Base-by-base conservation (phyloP, 2,888 invertebrate genomes). In the Drosophila limbata region DNA sequence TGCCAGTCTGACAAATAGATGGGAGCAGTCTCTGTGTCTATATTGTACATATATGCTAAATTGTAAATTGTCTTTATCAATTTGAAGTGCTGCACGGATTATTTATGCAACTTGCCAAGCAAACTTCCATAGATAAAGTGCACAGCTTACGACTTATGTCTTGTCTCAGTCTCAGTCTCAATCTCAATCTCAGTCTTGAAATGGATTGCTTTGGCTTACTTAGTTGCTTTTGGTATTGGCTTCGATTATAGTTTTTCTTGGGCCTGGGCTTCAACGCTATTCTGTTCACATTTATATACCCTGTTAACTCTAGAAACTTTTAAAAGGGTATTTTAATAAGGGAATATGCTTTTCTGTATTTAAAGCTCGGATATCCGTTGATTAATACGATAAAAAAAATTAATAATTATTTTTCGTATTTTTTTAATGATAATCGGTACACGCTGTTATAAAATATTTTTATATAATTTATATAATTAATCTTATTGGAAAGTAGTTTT, bases 11-110 rank as follows among this genome's bases (percentile, higher is more conserved):
- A 61, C 42, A 48, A 56, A 40, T 33, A 61, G 35, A 33, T 31
- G 44, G 37, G 3, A 6, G 37, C 37, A n/a, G 37, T 37, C n/a
- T 37, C n/a, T 25, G 6, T 5, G 25, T 25, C 5, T 13, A n/a
- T 60, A 84, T 78, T 81, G 83, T 82, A 70, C 37, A 37, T 37
- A 37, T 69, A 63, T 50, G 55, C 57, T 69, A 51, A 51, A 81
- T 71, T 83, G 85, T 87, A 87, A 85, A 85, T 88, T 86, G 89
- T 85, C 84, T 88, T 85, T 85, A 85, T 88, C 84, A 85, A 84
- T 84, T 84, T 84, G 84, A 88, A 84, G 86, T 84, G 89, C 88
- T 74, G 67, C 77, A 60, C 72, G 87, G 84, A 84, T 84, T 84
- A 88, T 84, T 84, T 88, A 84, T 84, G 84, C 84, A 85, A 69